A percentile compares a stretch with the other conserved stretches of the same genome.
Conservation (phyloP, 2,888 invertebrate species). For the Altica lythri region DNA sequence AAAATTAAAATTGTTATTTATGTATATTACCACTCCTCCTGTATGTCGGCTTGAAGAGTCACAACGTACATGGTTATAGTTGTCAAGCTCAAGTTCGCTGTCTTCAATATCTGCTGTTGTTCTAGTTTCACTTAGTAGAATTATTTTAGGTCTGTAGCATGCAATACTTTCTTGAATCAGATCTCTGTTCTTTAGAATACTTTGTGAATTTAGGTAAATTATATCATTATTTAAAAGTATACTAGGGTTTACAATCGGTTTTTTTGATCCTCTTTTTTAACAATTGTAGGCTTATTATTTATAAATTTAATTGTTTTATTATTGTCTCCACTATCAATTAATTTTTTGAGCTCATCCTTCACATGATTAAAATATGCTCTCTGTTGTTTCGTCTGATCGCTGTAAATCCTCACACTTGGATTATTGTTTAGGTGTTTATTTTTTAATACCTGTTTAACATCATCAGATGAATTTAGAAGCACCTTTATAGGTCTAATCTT, state of each 20-base stretch:
- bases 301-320: neutral
- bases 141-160: constrained; percentile 1
- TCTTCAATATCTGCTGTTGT: constrained; percentile 13
- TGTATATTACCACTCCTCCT: no score
- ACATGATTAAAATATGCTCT: neutral
- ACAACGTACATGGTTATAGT: no score
- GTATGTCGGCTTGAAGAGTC: constrained; percentile 2
- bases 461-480: neutral
- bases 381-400: neutral
- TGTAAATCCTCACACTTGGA: neutral
- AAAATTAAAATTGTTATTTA: no score
- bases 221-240: no score
- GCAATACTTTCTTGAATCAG: constrained; percentile 2
- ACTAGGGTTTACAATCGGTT: neutral
- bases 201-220: constrained; percentile 13
- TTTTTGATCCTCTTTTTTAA: neutral
- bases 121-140: constrained; percentile 15
- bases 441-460: neutral
- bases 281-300: no score
- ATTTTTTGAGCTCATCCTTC: neutral
- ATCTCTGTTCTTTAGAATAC: constrained; percentile 6
- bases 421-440: neutral
- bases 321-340: neutral
- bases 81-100: constrained; percentile 2
- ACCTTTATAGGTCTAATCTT: neutral